Base-by-base conservation (phyloP, 1,140 invertebrate genomes). In the Drosophila mayri region DNA sequence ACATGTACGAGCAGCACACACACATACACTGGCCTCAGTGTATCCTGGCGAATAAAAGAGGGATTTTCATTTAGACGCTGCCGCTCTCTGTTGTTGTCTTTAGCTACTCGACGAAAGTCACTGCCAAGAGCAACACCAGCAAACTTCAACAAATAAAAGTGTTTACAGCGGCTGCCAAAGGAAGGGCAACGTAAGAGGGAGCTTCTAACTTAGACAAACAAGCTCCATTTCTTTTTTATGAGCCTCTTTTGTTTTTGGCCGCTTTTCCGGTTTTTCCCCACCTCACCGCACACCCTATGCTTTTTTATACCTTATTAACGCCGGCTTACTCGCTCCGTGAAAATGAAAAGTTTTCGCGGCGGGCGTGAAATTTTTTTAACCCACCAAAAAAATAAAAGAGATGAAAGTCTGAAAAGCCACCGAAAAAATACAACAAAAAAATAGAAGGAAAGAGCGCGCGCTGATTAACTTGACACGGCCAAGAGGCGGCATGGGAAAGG, bases 281-380 rank as follows among this genome's bases (percentile, higher is more conserved):
- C 7, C 7, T 1, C 49, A 11, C 37, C 52, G 22, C 10, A 4
- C 5, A 9, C 16, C 16, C 20, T 18, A 30, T 50, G 12, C 35
- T 54, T 74, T 81, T 79, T 79, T 84, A 80, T 76, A 84, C 84
- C 85, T 87, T 88, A 88, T 88, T 87, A 87, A 88, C 84, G 80
- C 72, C 73, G 37, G 79, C 64, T 57, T 40, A 47, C 59, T 73
- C 38, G 63, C 49, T 77, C 28, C 58, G 61, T 78, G 50, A 62
- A 78, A 77, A 78, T 70, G 72, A 61, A 88, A 88, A 88, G 59
- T 83, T 87, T 83, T 58, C 76, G 71, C 59, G 66, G 70, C 79
- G 77, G 76, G 83, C 83, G 71, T 79, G 79, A 83, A 86, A 79
- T 71, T 81, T 79, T 67, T 67, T 64, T 67, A 59, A 37, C 46